Evolutionary conservation across 2,113 vertebrate genomes (phyloP).

Genomic region (Phylloscopus whistleri): DNA sequence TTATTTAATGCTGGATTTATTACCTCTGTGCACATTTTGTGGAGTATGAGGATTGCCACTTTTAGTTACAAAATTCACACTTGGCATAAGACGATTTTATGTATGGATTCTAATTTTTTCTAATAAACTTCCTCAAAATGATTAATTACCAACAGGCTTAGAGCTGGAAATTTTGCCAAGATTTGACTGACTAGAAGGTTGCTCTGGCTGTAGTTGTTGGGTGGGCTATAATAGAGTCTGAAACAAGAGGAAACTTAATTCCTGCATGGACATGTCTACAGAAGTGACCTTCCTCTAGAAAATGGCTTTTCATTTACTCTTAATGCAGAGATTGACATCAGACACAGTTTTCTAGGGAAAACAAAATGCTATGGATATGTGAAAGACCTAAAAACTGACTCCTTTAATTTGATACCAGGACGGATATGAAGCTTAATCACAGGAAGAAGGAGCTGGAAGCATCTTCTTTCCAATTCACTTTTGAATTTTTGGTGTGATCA

Average conservation of each 20-base stretch:
- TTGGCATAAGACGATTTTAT: neutral
- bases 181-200: neutral
- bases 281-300: neutral
- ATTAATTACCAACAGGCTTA: neutral
- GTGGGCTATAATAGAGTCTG: neutral
- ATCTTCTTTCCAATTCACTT: neutral
- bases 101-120: neutral
- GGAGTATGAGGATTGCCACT: neutral
- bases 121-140: neutral
- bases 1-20: constrained; percentile 51
- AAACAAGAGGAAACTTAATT: neutral
- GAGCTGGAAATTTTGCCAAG: neutral
- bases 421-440: neutral
- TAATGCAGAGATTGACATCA: neutral
- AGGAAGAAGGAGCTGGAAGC: neutral
- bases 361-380: neutral
- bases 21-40: neutral
- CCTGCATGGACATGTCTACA: neutral
- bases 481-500: neutral
- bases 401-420: neutral
- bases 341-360: neutral
- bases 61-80: neutral
- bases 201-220: neutral
- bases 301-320: neutral
- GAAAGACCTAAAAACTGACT: neutral